Base-by-base conservation (phyloP, 2,888 invertebrate species). In the Pinctada fucata region DNA sequence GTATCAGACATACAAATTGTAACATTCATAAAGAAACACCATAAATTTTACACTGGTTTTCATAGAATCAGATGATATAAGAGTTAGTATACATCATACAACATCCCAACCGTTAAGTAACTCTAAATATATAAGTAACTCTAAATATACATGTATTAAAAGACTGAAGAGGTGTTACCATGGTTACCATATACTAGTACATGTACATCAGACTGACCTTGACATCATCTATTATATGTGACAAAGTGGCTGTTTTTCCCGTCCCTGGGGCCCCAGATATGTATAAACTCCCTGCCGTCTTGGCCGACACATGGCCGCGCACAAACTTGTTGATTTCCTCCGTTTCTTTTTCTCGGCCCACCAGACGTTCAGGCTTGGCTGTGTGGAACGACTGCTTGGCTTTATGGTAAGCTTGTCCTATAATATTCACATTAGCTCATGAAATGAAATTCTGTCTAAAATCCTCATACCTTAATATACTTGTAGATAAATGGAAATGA, bases 181-280 rank as follows among this genome's bases (percentile, higher is more conserved):
- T 89, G 84, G 2, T 83, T 75, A 4, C 75, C 79, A 89, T 89
- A 78, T 31, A 85, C 73, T 50, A 64, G n/a, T 3, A 13, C 13
- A 58, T 6, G 58, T 58, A 58, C 6, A 10, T 6, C 58, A 45
- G 16, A 75, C 79, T 74, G 90, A 96, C 95, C 93, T 95, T 94
- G 13, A 95, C 93, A 69, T 95, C 93, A 63, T 95, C 93, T 76
- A 97, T 93, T 78, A 97, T 95, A 83, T 96, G 94, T 0, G 95
- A 95, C 31, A 99, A 93, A 80, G 96, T 96, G 0, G 97, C 98
- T 0, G 98, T 98, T 93, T 99, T 99, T 1, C 98, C 99, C 0
- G 99, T 99, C 3, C 99, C 99, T 0, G 99, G 99, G 48, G 97
- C 97, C 0, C 99, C 99, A 64, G 98, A 98, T 66, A 99, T 95